phyloP scores from a whole-genome alignment of 2,888 invertebrate genomes.

The Gerosis bhagava region DNA sequence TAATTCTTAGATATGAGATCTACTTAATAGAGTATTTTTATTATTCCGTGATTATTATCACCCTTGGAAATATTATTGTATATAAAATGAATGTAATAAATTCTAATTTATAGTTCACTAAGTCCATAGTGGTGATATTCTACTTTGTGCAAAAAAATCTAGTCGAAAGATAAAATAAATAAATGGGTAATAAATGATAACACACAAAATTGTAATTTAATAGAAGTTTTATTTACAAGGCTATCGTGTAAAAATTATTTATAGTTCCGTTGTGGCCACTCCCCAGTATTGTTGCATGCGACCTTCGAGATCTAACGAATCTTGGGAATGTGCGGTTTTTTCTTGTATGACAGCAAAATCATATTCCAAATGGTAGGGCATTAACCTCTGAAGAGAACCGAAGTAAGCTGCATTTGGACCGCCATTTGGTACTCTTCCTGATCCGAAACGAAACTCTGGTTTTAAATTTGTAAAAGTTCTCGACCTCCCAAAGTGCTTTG shows the following conservation, averaged over 20 bases:
- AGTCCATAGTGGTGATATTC: slow-evolving; percentile 73
- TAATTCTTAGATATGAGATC: slow-evolving; percentile 34
- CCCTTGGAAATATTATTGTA: slow-evolving; percentile 55
- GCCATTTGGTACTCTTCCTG: slow-evolving; percentile 85
- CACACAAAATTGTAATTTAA: slow-evolving; percentile 56
- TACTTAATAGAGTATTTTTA: slow-evolving; percentile 38
- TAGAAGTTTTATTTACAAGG: slow-evolving; percentile 72
- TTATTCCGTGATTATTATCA: slow-evolving; percentile 39
- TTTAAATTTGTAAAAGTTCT: slow-evolving; percentile 87
- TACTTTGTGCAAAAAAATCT: slow-evolving; percentile 79
- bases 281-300: slow-evolving; percentile 96
- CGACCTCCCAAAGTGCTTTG: slow-evolving; percentile 91
- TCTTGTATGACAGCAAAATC: slow-evolving; percentile 93
- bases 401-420: slow-evolving; percentile 95
- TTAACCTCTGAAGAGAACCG: slow-evolving; percentile 91
- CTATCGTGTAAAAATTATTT: slow-evolving; percentile 45
- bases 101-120: slow-evolving; percentile 42
- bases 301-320: slow-evolving; percentile 90
- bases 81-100: slow-evolving; percentile 43
- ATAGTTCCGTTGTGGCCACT: slow-evolving; percentile 93
- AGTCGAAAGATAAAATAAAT: slow-evolving; percentile 77
- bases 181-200: slow-evolving; percentile 63
- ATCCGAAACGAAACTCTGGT: slow-evolving; percentile 81
- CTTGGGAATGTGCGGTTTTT: slow-evolving; percentile 84
- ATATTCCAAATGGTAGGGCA: slow-evolving; percentile 91